These are phyloP conservation scores for Aulostomus chinensis DNA, from an alignment of 2,797 vertebrate species.

Conservation along the genomic window DNA sequence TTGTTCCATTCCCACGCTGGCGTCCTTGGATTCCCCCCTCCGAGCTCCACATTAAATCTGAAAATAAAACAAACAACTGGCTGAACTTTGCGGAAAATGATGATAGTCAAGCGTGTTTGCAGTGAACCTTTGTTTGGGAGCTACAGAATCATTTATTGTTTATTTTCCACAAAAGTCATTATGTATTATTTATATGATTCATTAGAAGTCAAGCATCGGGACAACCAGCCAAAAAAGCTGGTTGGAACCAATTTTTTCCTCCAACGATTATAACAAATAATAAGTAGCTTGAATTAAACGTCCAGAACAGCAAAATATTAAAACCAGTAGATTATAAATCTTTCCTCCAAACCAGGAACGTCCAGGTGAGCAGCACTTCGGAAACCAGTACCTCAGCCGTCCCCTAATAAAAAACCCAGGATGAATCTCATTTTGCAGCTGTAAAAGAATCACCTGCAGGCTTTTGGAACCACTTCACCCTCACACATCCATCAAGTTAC, in stretches of 20 bases:
- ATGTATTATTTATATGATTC: too few species aligned
- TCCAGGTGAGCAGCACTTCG: constrained; percentile 67
- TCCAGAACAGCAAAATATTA: constrained; percentile 50
- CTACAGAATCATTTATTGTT: too few species aligned
- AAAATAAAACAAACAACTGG: constrained; percentile 6
- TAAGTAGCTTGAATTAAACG: too few species aligned
- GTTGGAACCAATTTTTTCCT: too few species aligned
- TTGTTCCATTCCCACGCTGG: too few species aligned
- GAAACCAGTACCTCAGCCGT: constrained; percentile 64
- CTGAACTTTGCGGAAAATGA: constrained; percentile 7
- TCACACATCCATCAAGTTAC: constrained; percentile 69
- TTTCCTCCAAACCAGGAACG: constrained; percentile 39
- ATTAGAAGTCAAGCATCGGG: too few species aligned
- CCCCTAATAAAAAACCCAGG: constrained; percentile 68
- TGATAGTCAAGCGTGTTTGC: too few species aligned
- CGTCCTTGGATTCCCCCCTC: constrained; percentile 13
- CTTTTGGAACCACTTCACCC: constrained; percentile 61
- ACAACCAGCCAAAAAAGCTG: too few species aligned
- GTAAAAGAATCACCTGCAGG: constrained; percentile 80
- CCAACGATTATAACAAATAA: too few species aligned
- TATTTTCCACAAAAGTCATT: too few species aligned
- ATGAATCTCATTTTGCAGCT: constrained; percentile 62
- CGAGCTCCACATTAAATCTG: constrained; percentile 8
- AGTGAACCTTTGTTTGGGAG: too few species aligned
- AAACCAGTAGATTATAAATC: constrained; percentile 67